A percentile compares a stretch with the other conserved stretches of the same genome.
phyloP scores from a whole-genome alignment of 1,140 invertebrate genomes.

The Pseudomyrmex cubaensis region DNA sequence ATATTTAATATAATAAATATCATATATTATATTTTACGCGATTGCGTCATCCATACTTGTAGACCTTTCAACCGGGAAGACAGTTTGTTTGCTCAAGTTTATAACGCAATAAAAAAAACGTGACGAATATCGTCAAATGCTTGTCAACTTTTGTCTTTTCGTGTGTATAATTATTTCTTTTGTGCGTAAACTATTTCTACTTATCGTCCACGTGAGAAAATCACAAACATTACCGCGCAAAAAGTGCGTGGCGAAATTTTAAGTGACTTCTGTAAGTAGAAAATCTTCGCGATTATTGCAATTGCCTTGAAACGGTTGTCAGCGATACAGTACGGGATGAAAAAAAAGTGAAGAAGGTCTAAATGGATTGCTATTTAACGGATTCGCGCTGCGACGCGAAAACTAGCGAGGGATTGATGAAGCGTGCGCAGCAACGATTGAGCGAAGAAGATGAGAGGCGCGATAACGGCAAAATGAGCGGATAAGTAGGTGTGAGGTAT shows the following conservation, averaged over 20 bases:
- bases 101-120: not conserved
- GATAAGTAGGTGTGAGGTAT: conserved; percentile 45
- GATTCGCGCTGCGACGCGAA: conserved; percentile 31
- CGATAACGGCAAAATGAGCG: conserved; percentile 55
- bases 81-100: conserved; percentile 1
- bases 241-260: conserved; percentile 31
- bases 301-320: conserved; percentile 18
- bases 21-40: not conserved
- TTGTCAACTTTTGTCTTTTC: not conserved
- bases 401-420: conserved; percentile 46
- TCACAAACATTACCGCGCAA: not conserved
- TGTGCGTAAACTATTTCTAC: not conserved
- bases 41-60: too few species aligned
- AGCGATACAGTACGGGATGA: conserved; percentile 9
- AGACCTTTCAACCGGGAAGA: not conserved
- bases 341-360: conserved; percentile 19
- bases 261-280: not conserved
- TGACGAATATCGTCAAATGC: not conserved
- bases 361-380: conserved; percentile 29
- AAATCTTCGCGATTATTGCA: conserved; percentile 20
- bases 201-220: not conserved
- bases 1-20: not conserved
- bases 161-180: conserved; percentile 28
- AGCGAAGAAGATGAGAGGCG: conserved; percentile 45
- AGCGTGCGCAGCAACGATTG: conserved; percentile 9